Evolutionary conservation across 2,113 vertebrate species (phyloP).

Genomic region (Microcebus tavaratra): DNA sequence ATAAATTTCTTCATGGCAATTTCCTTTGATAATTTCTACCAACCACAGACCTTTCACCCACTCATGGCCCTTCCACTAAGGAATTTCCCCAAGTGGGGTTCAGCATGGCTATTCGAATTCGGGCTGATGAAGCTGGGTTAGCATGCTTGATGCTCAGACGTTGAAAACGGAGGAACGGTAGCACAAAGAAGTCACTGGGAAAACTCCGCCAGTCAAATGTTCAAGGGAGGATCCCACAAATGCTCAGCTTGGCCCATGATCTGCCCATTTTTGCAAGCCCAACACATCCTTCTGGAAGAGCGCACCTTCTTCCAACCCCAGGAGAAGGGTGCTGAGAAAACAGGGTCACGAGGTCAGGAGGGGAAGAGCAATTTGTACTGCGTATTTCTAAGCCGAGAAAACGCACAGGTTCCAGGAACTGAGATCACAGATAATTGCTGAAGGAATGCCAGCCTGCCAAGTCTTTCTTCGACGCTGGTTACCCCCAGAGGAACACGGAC

Average conservation of each 20-base stretch:
- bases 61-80: not conserved
- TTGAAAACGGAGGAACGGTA: not conserved
- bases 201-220: not conserved
- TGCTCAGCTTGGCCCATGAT: not conserved
- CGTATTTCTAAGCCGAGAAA: not conserved
- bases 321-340: not conserved
- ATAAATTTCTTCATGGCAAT: not conserved
- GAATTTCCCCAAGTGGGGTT: not conserved
- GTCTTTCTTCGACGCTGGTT: slow-evolving; percentile 54
- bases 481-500: slow-evolving; percentile 65
- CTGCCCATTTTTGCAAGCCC: not conserved
- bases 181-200: not conserved
- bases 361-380: not conserved
- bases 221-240: not conserved
- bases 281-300: not conserved
- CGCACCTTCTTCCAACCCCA: not conserved
- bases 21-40: slow-evolving; percentile 1
- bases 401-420: not conserved
- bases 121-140: not conserved
- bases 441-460: slow-evolving; percentile 58
- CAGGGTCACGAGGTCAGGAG: slow-evolving; percentile 18
- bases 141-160: not conserved
- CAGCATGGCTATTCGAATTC: not conserved
- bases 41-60: not conserved
- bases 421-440: slow-evolving; percentile 57